Percentiles rank a stretch among this genome's conserved stretches.
Evolutionary conservation across 92 coral and sea anemone genomes (phyloP).

Genomic region (Zoanthus solanderi): DNA sequence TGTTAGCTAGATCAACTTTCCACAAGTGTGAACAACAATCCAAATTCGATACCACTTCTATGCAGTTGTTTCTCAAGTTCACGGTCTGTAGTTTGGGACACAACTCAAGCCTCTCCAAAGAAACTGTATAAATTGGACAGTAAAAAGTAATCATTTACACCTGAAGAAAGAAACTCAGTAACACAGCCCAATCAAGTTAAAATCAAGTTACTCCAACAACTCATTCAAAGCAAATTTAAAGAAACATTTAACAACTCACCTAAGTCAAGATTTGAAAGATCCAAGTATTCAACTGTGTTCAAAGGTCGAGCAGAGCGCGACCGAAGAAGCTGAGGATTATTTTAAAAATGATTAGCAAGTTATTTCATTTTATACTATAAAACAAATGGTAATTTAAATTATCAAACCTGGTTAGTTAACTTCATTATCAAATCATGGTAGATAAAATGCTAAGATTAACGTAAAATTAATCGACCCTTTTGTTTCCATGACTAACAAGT

Average conservation of each 20-base stretch:
- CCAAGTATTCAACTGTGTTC: conserved; percentile 84
- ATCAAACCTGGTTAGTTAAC: conserved; percentile 87
- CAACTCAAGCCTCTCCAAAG: conserved; percentile 85
- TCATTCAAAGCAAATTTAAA: too few species aligned
- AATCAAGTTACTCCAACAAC: too few species aligned
- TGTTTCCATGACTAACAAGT: neutral
- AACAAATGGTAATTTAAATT: neutral
- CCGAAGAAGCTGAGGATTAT: conserved; percentile 76
- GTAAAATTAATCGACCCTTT: neutral
- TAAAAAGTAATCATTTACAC: conserved; percentile 10
- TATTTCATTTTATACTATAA: too few species aligned
- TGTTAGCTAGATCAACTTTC: conserved; percentile 97
- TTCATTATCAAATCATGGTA: conserved; percentile 71
- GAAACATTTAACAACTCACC: conserved; percentile 60
- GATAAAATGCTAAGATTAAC: conserved; percentile 8
- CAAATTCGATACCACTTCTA: conserved; percentile 87
- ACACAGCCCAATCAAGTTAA: neutral
- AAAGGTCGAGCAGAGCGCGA: conserved; percentile 91
- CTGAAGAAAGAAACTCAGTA: conserved; percentile 18
- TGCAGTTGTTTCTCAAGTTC: conserved; percentile 75
- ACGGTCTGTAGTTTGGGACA: conserved; percentile 93
- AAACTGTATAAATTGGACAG: conserved; percentile 63
- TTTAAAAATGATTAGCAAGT: neutral
- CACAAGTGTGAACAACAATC: conserved; percentile 91
- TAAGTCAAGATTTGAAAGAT: conserved; percentile 87